phyloP scores from a whole-genome alignment of 2,797 vertebrate genomes.

The Hippopotamyrus pictus region DNA sequence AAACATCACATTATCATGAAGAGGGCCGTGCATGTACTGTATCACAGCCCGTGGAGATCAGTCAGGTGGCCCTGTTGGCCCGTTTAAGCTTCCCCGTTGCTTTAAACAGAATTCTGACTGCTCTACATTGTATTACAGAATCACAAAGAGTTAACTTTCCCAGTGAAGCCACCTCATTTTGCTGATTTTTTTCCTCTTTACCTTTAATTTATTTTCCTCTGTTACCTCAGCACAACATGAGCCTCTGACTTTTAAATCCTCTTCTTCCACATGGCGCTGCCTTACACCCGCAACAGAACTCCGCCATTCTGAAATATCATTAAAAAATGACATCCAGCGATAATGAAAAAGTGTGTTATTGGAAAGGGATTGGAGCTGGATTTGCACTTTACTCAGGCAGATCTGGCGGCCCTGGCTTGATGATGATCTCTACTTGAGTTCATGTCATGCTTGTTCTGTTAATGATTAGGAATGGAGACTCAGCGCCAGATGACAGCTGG shows the following conservation, averaged over 20 bases:
- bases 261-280: constrained; percentile 44
- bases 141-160: not conserved
- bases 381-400: constrained; percentile 49
- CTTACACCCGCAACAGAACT: constrained; percentile 47
- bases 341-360: constrained; percentile 70
- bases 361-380: constrained; percentile 57
- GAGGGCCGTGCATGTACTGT: not conserved
- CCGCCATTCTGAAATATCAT: constrained; percentile 59
- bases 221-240: constrained; percentile 23
- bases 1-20: not conserved
- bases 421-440: constrained; percentile 48
- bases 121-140: not conserved
- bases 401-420: constrained; percentile 46
- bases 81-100: not conserved
- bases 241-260: constrained; percentile 41
- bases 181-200: not conserved
- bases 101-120: not conserved
- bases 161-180: not conserved
- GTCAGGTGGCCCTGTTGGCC: not conserved
- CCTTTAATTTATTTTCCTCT: not conserved
- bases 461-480: constrained; percentile 53
- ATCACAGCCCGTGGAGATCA: not conserved
- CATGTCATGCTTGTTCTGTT: constrained; percentile 47
- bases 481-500: constrained; percentile 28
- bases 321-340: constrained; percentile 56